Base-by-base conservation (phyloP, 1,140 invertebrate genomes). In the Drosophila ohnishii region DNA sequence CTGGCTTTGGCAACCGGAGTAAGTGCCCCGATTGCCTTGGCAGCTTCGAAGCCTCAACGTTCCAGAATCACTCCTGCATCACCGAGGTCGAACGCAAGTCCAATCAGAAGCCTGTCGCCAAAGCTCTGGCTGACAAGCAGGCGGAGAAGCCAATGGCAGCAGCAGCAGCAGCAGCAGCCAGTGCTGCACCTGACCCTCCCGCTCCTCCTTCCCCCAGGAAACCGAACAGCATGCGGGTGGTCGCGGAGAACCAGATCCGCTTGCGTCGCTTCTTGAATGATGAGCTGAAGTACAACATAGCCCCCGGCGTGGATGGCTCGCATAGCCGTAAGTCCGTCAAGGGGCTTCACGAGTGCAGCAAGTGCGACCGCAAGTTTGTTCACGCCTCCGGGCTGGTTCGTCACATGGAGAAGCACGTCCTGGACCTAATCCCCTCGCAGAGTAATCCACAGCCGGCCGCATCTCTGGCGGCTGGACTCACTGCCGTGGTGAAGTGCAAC, bases 331-430 rank as follows among this genome's bases (percentile, higher is more conserved):
- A 90, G 50, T 1, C 60, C 0, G 8, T 8, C 8, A 83, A 90
- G 48, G 78, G 74, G 0, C 74, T 80, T 10, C 78, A 91, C 55
- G 91, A 91, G 55, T 92, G 91, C 34, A 81, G 48, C 32, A 73
- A 90, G n/a, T 92, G 91, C 42, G 90, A 91, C 11, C 84, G 90
- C 6, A 90, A 91, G 57, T 91, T 91, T 48, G 91, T 92, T 0
- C 91, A 92, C 59, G 75, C 85, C 30, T 91, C 91, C 0, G 91
- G 91, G 13, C n/a, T 92, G 28, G 67, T 74, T 19, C 81, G 91
- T 11, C 91, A 92, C 69, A 90, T 91, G 85, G 91, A 91, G 50
- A 92, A 91, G 63, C 91, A 92, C 70, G 80, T 83, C 3, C 40
- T 91, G 22, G 90, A 92, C 28, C 48, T 83, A 4, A 86, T 91